These are phyloP conservation scores for Lithobates sylvaticus DNA, from an alignment of 2,797 vertebrate species.

Conservation along the genomic window DNA sequence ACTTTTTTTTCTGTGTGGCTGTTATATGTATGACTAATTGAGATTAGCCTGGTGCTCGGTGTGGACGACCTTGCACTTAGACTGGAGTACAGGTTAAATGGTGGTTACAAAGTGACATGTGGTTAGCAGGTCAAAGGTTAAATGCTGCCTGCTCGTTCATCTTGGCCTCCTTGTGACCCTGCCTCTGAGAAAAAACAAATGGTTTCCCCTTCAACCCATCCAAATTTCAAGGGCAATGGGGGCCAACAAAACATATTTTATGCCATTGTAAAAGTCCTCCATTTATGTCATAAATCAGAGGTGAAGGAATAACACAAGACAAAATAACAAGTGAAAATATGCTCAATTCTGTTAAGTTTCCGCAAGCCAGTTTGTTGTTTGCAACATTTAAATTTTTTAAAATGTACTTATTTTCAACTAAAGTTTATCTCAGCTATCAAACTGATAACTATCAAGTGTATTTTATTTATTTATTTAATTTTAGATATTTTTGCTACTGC, in stretches of 20 bases:
- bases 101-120: slow-evolving; percentile 53
- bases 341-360: too few relatives aligned
- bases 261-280: slow-evolving; percentile 4
- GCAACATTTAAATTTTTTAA: too few relatives aligned
- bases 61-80: slow-evolving; percentile 51
- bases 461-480: too few relatives aligned
- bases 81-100: slow-evolving; percentile 53
- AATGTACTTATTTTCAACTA: too few relatives aligned
- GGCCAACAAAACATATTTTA: neutral
- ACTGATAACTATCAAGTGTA: too few relatives aligned
- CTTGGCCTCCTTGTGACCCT: slow-evolving; percentile 42
- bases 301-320: neutral
- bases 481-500: too few relatives aligned
- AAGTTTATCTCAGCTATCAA: too few relatives aligned
- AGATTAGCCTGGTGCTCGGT: slow-evolving; percentile 31
- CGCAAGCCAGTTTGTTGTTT: too few relatives aligned
- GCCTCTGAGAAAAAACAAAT: slow-evolving; percentile 38
- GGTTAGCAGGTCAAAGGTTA: slow-evolving; percentile 44
- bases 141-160: slow-evolving; percentile 38
- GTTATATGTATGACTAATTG: slow-evolving; percentile 47
- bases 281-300: slow-evolving; percentile 13
- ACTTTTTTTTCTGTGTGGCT: slow-evolving; percentile 24
- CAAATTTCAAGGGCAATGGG: neutral
- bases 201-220: slow-evolving; percentile 18
- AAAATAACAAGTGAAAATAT: neutral